Evolutionary conservation across 1,140 invertebrate species (phyloP).

Genomic region (Drosophila teissieri): DNA sequence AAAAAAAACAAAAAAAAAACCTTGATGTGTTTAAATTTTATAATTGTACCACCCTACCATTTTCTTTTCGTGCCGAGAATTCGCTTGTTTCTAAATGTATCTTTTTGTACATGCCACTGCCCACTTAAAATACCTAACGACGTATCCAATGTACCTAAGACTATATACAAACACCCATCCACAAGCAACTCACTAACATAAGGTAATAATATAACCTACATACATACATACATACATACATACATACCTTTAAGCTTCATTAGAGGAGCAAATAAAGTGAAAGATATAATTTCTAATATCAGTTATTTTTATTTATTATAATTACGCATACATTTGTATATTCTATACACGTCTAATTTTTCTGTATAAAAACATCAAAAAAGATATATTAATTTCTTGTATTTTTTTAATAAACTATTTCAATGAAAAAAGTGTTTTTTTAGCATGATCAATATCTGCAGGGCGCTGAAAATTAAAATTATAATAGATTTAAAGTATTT

Average conservation of each 20-base stretch:
- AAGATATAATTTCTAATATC: conserved; percentile 69
- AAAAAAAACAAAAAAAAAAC: conserved; percentile 1
- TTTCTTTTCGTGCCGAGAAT: conserved; percentile 25
- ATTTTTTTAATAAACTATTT: conserved; percentile 77
- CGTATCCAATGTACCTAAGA: conserved; percentile 77
- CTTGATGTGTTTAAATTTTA: too few relatives aligned
- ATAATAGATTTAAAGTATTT: too few relatives aligned
- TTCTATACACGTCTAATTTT: conserved; percentile 48
- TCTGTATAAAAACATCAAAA: conserved; percentile 61
- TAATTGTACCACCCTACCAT: not conserved
- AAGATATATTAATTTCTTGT: conserved; percentile 67
- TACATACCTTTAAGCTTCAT: conserved; percentile 11
- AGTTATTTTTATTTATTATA: conserved; percentile 78
- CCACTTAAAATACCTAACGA: conserved; percentile 61
- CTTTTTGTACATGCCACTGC: conserved; percentile 21
- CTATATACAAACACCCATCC: conserved; percentile 51
- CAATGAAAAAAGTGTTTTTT: conserved; percentile 4
- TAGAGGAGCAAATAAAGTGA: conserved; percentile 56
- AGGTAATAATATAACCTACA: conserved; percentile 47
- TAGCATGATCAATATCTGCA: too few relatives aligned
- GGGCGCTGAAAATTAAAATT: too few relatives aligned
- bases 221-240: conserved; percentile 36
- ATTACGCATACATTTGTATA: conserved; percentile 59
- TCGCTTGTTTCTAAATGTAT: conserved; percentile 25
- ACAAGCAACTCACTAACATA: conserved; percentile 49